Evolutionary conservation across 2,797 vertebrate species (phyloP).

Genomic region (Malurus splendens): DNA sequence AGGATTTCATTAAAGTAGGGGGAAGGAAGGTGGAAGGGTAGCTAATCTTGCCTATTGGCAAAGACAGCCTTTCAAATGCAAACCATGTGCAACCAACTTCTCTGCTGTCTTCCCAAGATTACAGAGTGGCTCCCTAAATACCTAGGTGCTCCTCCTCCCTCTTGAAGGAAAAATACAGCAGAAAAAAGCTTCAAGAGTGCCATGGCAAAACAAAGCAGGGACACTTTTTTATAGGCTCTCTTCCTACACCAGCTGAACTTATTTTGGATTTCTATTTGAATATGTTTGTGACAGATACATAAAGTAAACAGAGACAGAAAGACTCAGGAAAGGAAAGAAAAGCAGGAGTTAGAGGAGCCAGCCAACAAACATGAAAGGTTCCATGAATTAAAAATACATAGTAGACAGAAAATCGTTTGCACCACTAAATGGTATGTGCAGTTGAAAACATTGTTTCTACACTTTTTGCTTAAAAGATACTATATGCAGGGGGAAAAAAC

Average conservation of each 20-base stretch:
- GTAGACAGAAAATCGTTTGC: not conserved
- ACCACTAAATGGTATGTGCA: not conserved
- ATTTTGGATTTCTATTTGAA: constrained; percentile 8
- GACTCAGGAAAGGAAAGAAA: not conserved
- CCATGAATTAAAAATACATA: constrained; percentile 19
- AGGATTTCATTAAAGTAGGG: constrained; percentile 7
- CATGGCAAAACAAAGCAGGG: not conserved
- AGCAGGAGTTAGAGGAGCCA: not conserved
- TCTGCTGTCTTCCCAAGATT: not conserved
- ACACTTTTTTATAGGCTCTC: not conserved
- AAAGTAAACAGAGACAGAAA: constrained; percentile 36
- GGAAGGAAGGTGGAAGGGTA: not conserved
- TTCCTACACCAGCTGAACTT: not conserved
- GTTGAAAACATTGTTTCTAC: not conserved
- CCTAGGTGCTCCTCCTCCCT: not conserved
- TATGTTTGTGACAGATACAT: not conserved
- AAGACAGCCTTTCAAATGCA: constrained; percentile 29
- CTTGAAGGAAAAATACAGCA: not conserved
- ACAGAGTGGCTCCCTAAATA: not conserved
- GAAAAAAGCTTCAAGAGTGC: not conserved
- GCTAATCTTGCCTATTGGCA: constrained; percentile 31
- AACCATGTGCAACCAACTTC: constrained; percentile 5
- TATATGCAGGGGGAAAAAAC: not conserved
- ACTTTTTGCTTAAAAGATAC: not conserved
- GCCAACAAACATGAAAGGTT: constrained; percentile 2